Evolutionary conservation across 2,888 invertebrate genomes (phyloP), one percentile per base, ranked within the genome.

Genomic region (Danaus chrysippus): DNA sequence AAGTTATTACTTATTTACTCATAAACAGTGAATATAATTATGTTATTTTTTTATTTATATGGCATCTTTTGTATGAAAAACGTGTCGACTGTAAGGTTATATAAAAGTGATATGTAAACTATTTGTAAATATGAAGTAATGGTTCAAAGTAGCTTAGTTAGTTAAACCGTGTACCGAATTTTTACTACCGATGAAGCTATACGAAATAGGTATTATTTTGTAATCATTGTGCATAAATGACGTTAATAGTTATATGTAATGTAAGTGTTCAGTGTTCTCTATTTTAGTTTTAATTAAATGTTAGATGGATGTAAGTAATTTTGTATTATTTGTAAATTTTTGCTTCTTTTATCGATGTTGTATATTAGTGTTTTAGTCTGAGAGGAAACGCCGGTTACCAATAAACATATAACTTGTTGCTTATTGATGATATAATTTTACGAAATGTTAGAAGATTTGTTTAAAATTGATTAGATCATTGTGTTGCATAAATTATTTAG

Each of bases 351-450:
- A 49, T 17, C n/a, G 83, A 83, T 83, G 76, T 88, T 86, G 82
- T 82, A 78, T 70, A 80, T 86, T 89, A 89, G 87, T 87, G 84
- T 86, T 88, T 68, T 90, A 91, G 91, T 91, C 91, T 90, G 89
- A 91, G 84, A 88, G 84, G 80, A 90, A 91, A 87, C 90, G 90
- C 89, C 89, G 91, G 91, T 91, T 91, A 91, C 91, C 91, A 91
- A 86, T 90, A 87, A 87, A 88, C 85, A 82, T 88, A 88, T 87
- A 83, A 87, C 84, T 89, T 89, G 90, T 91, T 91, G 89, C 85
- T 88, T 88, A 89, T 88, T 91, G 87, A 90, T 84, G 82, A 86
- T 87, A 84, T 87, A 82, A 75, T 79, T 83, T 84, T 83, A 86
- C 82, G 75, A 86, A 83, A 83, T 88, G 88, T 89, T 89, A 85